Base-by-base conservation (phyloP, 2,113 vertebrate species). In the Mesoclemmys tuberculata region DNA sequence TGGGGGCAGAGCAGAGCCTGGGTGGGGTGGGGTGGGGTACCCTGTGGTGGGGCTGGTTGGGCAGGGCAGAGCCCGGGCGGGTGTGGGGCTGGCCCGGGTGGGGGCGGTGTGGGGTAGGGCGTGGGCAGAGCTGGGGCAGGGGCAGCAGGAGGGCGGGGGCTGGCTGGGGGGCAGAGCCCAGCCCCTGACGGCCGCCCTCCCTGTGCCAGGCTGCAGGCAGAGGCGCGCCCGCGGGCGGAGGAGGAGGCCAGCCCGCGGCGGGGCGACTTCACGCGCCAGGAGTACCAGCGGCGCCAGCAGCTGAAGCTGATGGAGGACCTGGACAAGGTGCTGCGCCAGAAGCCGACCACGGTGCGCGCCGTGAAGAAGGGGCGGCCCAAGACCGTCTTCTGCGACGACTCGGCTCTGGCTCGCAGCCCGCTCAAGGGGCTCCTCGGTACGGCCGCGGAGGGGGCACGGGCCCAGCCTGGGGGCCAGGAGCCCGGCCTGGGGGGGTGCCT, bases 221-320 rank as follows among this genome's bases (percentile, higher is more conserved):
- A 95, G 80, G 86, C 81, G 94, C 77, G 97, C 96, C 55, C 96
- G 96, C 75, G 98, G 5, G 93, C 96, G 1, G 99, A 99, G 49
- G 98, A 98, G 41, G 95, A 98, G 46, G 95, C 93, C 44, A 96
- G 97, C 46, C 46, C 85, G 1, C 98, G 98, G 41, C 97, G 99
- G 21, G 99, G 98, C 10, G 98, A 98, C 41, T 99, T 99, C 97
- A 99, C 99, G 0, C 96, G 97, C 58, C 98, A 98, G n/a, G 99
- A 99, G 95, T 99, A 99, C 35, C 98, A 98, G 75, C 97, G 99
- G 29, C 97, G 99, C 56, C 99, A 99, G 0, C 99, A 99, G 97
- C 98, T 99, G 54, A 99, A 99, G 96, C 98, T 99, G 85, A 99
- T 99, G 99, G 99, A 99, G 4, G 99, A 99, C 90, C 94, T 99